Base-by-base conservation (phyloP, 37 sponge, comb jelly and placozoan species). In the Halichondria panicea region DNA sequence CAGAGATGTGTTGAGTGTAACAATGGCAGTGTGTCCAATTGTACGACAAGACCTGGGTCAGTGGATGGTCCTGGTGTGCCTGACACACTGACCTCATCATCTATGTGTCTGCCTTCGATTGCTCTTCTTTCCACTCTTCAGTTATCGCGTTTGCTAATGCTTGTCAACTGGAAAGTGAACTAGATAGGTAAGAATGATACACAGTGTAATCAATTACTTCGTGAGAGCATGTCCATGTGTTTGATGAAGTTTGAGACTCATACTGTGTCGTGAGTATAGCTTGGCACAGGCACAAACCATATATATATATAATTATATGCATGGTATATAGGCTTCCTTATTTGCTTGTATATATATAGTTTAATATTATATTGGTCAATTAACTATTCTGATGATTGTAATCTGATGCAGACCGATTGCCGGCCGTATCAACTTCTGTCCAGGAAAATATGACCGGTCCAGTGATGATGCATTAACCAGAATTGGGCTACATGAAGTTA, bases 351-450 rank as follows among this genome's bases (percentile, higher is more conserved):
- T n/a, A n/a, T n/a, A n/a, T n/a, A n/a, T n/a, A n/a, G n/a, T n/a
- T n/a, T n/a, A n/a, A n/a, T n/a, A n/a, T n/a, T n/a, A n/a, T n/a
- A n/a, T n/a, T n/a, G n/a, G n/a, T n/a, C n/a, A n/a, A n/a, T n/a
- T n/a, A n/a, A n/a, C n/a, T n/a, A n/a, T n/a, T n/a, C n/a, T n/a
- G n/a, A n/a, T n/a, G n/a, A n/a, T n/a, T n/a, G n/a, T n/a, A n/a
- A n/a, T n/a, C n/a, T n/a, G n/a, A n/a, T n/a, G n/a, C 65, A 84
- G 85, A 38, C 88, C 88, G 9, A 70, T 86, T 19, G 87, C 75
- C 19, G 88, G 82, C 15, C 39, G 6, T 68, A 57, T 74, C 22
- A 88, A 88, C 69, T 53, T 88, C 61, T 88, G 88, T 75, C 88
- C 88, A 4, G 1, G 15, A 41, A 25, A 4, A 8, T 4, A 43